phyloP scores from a whole-genome alignment of 2,113 vertebrate genomes.

The Dinomys branickii region DNA sequence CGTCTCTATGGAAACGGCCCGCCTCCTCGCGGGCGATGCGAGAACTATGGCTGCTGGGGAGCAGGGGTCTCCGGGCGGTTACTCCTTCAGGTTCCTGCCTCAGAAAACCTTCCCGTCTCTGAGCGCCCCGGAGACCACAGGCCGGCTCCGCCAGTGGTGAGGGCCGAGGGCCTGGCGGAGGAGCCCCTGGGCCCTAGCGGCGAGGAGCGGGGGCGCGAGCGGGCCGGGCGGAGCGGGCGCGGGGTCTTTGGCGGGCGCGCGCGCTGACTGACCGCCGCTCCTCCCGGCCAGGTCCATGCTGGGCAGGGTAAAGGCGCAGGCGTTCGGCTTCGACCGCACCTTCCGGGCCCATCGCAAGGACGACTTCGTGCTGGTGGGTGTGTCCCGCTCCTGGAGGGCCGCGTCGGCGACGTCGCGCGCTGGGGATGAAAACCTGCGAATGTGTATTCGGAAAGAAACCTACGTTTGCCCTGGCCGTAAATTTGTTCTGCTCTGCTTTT shows the following conservation, averaged over 20 bases:
- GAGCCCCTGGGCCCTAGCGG: neutral
- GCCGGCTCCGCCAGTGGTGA: constrained; percentile 88
- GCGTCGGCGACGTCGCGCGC: neutral
- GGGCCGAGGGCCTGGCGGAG: neutral
- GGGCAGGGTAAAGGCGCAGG: constrained; percentile 85
- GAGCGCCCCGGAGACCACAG: constrained; percentile 65
- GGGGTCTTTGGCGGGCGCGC: too few species aligned
- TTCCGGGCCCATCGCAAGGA: constrained; percentile 87
- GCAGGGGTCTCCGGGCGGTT: fast-evolving
- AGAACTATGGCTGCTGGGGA: constrained; percentile 73
- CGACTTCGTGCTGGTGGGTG: constrained; percentile 87
- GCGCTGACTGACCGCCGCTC: neutral
- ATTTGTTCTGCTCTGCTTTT: neutral
- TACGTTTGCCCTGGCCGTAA: neutral
- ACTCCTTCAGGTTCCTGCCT: constrained; percentile 82
- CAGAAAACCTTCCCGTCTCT: constrained; percentile 82
- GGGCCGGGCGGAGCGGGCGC: neutral
- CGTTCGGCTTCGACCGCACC: constrained; percentile 87
- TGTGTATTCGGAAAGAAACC: neutral
- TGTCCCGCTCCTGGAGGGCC: too few species aligned
- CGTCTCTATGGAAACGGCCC: constrained; percentile 58
- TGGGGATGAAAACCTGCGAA: neutral
- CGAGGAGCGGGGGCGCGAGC: neutral
- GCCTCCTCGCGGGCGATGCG: fast-evolving
- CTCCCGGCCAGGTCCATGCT: constrained; percentile 87